Base-by-base conservation (phyloP, 2,888 invertebrate species). In the Trachelus tabidus region DNA sequence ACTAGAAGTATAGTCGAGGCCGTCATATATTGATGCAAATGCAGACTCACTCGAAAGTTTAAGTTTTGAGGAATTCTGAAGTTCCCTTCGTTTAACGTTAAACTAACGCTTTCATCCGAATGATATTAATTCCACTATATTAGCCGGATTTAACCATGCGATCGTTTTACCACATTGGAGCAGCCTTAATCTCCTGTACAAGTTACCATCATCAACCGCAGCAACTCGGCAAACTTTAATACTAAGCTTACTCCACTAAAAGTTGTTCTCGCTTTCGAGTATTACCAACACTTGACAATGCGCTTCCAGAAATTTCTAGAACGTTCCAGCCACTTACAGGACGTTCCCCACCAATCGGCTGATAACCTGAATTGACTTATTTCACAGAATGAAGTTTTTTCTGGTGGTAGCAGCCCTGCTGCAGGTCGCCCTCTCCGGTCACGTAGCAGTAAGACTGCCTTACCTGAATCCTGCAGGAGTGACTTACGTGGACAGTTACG, bases 401-500 rank as follows among this genome's bases (percentile, higher is more conserved):
- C 82, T 90, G 81, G 84, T 89, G 76, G 78, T 90, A 34, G 89
- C 87, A 76, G 87, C 89, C 1, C 75, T 92, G 83, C 86, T 91
- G 83, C 89, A 90, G 75, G 81, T 88, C 15, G 86, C 87, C 15
- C 79, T 86, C 12, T 83, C 89, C 77, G 88, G 90, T 35, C 87
- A 89, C 77, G 90, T 90, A 74, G 83, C 89, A 33, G 89, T 92
- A n/a, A 87, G 89, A 73, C 90, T 92, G 88, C 92, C 92, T n/a
- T 93, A 91, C 84, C 85, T 90, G 68, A 93, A 92, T 90, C 93
- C 94, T 11, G 94, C 93, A 6, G 93, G 93, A 81, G 93, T 94
- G 12, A 93, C 92, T 33, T 93, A 93, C 85, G 87, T 93, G 33
- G 87, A 86, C 79, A 88, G 87, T 75, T 86, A 82, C 71, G 85